phyloP scores from a whole-genome alignment of 2,888 invertebrate species.

The Drosophila falleni region DNA sequence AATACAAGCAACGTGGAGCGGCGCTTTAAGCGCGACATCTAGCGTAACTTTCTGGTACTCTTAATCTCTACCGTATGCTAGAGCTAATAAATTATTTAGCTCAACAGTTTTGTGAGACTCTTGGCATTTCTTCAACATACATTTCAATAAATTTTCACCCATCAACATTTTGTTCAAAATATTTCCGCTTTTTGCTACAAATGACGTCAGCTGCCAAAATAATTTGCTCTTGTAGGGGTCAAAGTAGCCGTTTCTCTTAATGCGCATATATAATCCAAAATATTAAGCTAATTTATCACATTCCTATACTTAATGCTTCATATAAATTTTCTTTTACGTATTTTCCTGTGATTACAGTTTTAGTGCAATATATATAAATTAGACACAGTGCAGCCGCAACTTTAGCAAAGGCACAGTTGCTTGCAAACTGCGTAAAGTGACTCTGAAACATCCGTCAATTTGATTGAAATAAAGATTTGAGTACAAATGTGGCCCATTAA shows the following conservation, averaged over 20 bases:
- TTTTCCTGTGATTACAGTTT: slow-evolving; percentile 17
- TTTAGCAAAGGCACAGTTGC: slow-evolving; percentile 34
- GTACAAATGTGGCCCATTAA: slow-evolving; percentile 58
- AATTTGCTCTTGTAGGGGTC: slow-evolving; percentile 39
- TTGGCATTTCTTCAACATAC: slow-evolving; percentile 23
- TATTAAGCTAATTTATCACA: slow-evolving; percentile 33
- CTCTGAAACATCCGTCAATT: slow-evolving; percentile 1
- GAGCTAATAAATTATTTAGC: slow-evolving; percentile 17
- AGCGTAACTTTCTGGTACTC: slow-evolving; percentile 15
- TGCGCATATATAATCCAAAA: slow-evolving; percentile 25
- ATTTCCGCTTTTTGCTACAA: slow-evolving; percentile 15
- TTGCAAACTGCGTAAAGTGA: slow-evolving; percentile 25
- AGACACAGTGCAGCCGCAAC: slow-evolving; percentile 6
- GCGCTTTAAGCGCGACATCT: slow-evolving; percentile 37
- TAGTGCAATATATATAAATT: background rate
- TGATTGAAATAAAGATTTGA: background rate
- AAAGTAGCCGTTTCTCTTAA: slow-evolving; percentile 18
- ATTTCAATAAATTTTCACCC: slow-evolving; percentile 31
- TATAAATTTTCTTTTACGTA: slow-evolving; percentile 12
- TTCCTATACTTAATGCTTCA: slow-evolving; percentile 1
- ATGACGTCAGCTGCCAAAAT: slow-evolving; percentile 56
- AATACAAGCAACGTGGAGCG: background rate
- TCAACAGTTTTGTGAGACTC: slow-evolving; percentile 24
- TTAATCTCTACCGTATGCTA: background rate
- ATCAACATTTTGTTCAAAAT: slow-evolving; percentile 15